Evolutionary conservation across 2,113 vertebrate genomes (phyloP).

Genomic region (Coptodon rendalli): DNA sequence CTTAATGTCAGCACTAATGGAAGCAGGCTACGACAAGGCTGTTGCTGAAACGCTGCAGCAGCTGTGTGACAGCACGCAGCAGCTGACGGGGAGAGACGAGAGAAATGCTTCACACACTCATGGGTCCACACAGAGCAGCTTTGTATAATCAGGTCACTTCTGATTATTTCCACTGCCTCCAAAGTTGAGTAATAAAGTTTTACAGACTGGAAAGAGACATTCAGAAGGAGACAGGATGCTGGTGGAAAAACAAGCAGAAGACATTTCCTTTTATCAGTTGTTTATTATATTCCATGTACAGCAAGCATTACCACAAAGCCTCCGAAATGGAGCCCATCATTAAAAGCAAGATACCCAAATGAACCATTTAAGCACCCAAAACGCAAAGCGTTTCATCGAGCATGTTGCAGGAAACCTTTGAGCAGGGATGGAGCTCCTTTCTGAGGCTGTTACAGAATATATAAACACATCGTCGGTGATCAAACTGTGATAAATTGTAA

Average conservation of each 20-base stretch:
- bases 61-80: slow-evolving; percentile 3
- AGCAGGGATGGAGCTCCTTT: not conserved
- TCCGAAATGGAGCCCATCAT: not conserved
- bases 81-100: not conserved
- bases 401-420: not conserved
- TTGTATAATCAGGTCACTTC: not conserved
- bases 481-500: not conserved
- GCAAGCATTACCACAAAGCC: slow-evolving; percentile 17
- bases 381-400: not conserved
- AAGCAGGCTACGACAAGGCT: not conserved
- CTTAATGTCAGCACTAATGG: not conserved
- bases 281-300: slow-evolving; percentile 61
- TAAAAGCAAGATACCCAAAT: not conserved
- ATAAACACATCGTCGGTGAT: not conserved
- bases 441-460: not conserved
- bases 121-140: rapidly evolving
- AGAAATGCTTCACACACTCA: not conserved
- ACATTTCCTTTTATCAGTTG: slow-evolving; percentile 22
- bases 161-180: not conserved
- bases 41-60: not conserved
- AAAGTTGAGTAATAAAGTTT: not conserved
- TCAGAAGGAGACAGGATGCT: not conserved
- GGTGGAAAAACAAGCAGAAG: slow-evolving; percentile 17
- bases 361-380: not conserved
- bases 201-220: not conserved